Evolutionary conservation across 2,888 invertebrate genomes (phyloP), one percentile per base, ranked within the genome.

Genomic region (Pammene aurita): DNA sequence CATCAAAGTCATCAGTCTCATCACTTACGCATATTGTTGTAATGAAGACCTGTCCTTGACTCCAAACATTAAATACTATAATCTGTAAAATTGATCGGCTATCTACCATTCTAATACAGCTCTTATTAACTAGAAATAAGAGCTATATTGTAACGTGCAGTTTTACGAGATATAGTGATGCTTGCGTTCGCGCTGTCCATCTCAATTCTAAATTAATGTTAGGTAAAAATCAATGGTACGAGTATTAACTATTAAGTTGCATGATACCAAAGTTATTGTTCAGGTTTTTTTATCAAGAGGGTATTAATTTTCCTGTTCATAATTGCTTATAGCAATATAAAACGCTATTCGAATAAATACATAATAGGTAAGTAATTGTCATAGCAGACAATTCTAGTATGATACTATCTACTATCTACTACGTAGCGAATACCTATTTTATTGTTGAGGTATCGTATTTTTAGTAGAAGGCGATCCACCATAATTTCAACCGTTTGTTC

Each of bases 201-300:
- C 58, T 44, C 44, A 58, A 58, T 58, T 57, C 42, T 26, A n/a
- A 44, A 58, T 44, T 18, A 58, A 58, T 42, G 4, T 44, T 44
- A 44, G 18, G 26, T 44, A 7, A 7, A 18, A 34, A 44, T 58
- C 35, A 55, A n/a, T 55, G 44, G n/a, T 18, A n/a, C n/a, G n/a
- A n/a, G n/a, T n/a, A n/a, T n/a, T n/a, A n/a, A n/a, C n/a, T n/a
- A 26, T 18, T 4, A 2, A 46, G 46, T 46, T 5, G n/a, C 14
- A 14, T 44, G 5, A 44, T 44, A 26, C 4, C 26, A 26, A 26
- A 26, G 26, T 1, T 26, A 26, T 26, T 26, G 26, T 26, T 26
- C 26, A 26, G 4, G 26, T 1, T n/a, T n/a, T n/a, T n/a, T n/a
- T n/a, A n/a, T n/a, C n/a, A n/a, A n/a, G n/a, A n/a, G n/a, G n/a